Conservation (phyloP, 2,888 invertebrate species). For the Sinotaia quadrata region DNA sequence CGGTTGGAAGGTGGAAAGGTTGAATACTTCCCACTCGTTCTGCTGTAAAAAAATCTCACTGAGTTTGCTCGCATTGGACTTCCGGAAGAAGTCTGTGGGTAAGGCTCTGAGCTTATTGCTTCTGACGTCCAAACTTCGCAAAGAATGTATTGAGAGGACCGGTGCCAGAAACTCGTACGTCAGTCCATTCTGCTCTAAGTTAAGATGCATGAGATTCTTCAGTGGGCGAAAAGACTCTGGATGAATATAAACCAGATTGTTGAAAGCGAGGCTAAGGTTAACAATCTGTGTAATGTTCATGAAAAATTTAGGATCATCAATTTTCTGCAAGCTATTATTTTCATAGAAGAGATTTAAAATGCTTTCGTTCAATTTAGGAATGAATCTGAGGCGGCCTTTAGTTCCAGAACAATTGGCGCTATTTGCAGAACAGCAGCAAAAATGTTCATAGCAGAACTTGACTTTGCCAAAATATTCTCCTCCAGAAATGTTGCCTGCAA, state of each 20-base stretch:
- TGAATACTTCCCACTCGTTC: constrained; percentile 2
- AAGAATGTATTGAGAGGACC: constrained; percentile 9
- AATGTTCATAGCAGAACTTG: too few species aligned
- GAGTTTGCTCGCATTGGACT: neutral
- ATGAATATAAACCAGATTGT: constrained; percentile 11
- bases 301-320: constrained; percentile 17
- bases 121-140: constrained; percentile 18
- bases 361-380: constrained; percentile 7
- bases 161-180: neutral
- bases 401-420: neutral
- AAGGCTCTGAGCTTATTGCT: constrained; percentile 5
- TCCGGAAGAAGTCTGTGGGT: constrained; percentile 6
- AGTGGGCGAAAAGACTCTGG: constrained; percentile 13
- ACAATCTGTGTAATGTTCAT: constrained; percentile 15
- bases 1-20: constrained; percentile 4
- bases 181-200: constrained; percentile 1
- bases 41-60: constrained; percentile 12
- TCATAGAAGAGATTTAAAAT: constrained; percentile 19
- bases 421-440: neutral
- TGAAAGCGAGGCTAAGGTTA: constrained; percentile 22
- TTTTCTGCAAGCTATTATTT: constrained; percentile 14
- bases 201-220: constrained; percentile 13
- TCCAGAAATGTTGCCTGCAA: too few species aligned
- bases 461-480: too few species aligned
- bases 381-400: neutral